These are phyloP conservation scores for Pseudolaguvia tuberculata DNA, from an alignment of 2,113 vertebrate genomes.

Conservation along the genomic window DNA sequence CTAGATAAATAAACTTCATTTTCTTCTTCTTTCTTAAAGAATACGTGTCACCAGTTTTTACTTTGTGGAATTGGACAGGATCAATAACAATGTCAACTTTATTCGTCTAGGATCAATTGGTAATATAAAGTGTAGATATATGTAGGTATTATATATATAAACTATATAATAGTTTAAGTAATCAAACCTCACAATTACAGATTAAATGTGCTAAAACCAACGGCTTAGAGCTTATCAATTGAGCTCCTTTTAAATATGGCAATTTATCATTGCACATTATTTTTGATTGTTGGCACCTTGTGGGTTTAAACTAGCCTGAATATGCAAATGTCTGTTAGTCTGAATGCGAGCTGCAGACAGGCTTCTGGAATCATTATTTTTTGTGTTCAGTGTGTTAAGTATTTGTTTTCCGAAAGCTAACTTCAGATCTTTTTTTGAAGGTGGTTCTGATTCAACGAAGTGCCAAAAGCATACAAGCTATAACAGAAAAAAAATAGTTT, in stretches of 20 bases:
- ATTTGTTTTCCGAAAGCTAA: background rate
- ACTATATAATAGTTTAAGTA: too few species aligned
- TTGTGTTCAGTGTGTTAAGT: background rate
- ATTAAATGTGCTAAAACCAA: too few species aligned
- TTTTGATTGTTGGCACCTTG: background rate
- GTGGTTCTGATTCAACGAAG: background rate
- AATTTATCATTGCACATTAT: background rate
- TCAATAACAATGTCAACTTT: background rate
- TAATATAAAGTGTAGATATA: too few species aligned
- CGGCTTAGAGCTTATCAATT: too few species aligned
- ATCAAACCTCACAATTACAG: conserved; percentile 1
- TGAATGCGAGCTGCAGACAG: background rate
- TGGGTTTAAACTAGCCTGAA: background rate
- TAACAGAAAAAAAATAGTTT: background rate
- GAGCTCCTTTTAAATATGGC: background rate
- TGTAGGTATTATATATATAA: too few species aligned
- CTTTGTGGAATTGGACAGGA: background rate
- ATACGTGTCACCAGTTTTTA: too few species aligned
- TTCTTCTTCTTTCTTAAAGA: too few species aligned
- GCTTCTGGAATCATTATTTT: background rate
- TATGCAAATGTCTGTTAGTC: background rate
- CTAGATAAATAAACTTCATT: too few species aligned
- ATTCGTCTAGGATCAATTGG: conserved; percentile 9
- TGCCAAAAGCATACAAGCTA: background rate
- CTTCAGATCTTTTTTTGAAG: background rate